Evolutionary conservation across 92 coral and sea anemone genomes (phyloP).

Genomic region (Epizoanthus scotinus): DNA sequence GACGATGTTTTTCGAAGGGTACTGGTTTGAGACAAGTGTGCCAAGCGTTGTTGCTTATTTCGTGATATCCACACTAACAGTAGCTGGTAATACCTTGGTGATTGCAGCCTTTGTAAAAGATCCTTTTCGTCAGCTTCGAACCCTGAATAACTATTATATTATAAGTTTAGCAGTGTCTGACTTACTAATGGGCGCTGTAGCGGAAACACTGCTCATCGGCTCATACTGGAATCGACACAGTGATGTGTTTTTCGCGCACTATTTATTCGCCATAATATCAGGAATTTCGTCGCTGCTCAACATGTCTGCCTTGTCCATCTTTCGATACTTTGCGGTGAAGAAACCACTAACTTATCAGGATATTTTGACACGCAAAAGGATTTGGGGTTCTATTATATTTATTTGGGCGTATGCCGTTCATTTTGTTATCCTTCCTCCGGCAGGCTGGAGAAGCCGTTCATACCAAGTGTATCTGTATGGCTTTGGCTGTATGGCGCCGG

Average conservation of each 20-base stretch:
- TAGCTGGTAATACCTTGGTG: constrained; percentile 57
- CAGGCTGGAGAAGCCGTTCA: constrained; percentile 53
- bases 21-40: constrained; percentile 67
- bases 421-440: constrained; percentile 49
- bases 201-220: constrained; percentile 63
- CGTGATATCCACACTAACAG: constrained; percentile 56
- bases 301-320: constrained; percentile 65
- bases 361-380: constrained; percentile 50
- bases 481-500: constrained; percentile 71
- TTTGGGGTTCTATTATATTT: constrained; percentile 39
- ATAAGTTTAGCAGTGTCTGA: constrained; percentile 71
- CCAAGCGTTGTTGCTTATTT: constrained; percentile 50
- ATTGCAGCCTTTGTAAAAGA: constrained; percentile 62
- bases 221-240: constrained; percentile 63
- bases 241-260: constrained; percentile 62
- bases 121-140: constrained; percentile 68
- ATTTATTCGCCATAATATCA: constrained; percentile 72
- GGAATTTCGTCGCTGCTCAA: constrained; percentile 72
- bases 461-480: constrained; percentile 74
- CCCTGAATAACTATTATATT: constrained; percentile 58
- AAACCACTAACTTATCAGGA: constrained; percentile 63
- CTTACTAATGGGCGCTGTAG: constrained; percentile 72
- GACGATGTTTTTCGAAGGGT: constrained; percentile 71
- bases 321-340: constrained; percentile 74
- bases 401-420: constrained; percentile 67